These are phyloP conservation scores for Brachycybe producta DNA, from an alignment of 2,888 invertebrate species.

Conservation along the genomic window DNA sequence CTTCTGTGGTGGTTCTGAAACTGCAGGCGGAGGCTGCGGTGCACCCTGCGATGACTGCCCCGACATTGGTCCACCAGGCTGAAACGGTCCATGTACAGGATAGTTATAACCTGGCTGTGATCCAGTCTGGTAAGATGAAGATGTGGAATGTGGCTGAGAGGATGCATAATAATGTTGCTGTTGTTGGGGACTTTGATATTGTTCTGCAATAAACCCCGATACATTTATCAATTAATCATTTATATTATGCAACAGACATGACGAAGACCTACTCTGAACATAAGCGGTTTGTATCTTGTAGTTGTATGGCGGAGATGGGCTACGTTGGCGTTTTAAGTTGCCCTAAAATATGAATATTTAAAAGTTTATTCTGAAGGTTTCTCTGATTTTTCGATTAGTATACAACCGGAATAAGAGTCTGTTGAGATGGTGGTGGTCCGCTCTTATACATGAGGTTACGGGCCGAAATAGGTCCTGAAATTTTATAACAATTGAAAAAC, in stretches of 20 bases:
- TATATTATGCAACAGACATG: not conserved
- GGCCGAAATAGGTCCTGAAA: constrained; percentile 23
- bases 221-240: not conserved
- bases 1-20: not conserved
- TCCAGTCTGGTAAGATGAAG: constrained; percentile 4
- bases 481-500: not conserved
- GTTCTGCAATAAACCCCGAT: not conserved
- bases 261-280: constrained; percentile 21
- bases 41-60: constrained; percentile 7
- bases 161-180: constrained; percentile 7
- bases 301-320: constrained; percentile 43
- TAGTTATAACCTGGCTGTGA: constrained; percentile 16
- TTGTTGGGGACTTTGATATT: constrained; percentile 6
- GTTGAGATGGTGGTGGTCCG: constrained; percentile 31
- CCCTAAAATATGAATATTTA: constrained; percentile 32
- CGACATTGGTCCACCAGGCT: constrained; percentile 10
- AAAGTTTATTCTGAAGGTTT: not conserved
- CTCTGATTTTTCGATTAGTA: constrained; percentile 21
- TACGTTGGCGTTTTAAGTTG: constrained; percentile 47
- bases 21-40: not conserved
- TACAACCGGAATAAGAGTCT: constrained; percentile 34
- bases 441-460: constrained; percentile 38
- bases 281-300: constrained; percentile 21
- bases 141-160: constrained; percentile 10
- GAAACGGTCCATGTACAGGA: constrained; percentile 6